Conservation (phyloP, 2,797 vertebrate species). For the Morus bassanus region DNA sequence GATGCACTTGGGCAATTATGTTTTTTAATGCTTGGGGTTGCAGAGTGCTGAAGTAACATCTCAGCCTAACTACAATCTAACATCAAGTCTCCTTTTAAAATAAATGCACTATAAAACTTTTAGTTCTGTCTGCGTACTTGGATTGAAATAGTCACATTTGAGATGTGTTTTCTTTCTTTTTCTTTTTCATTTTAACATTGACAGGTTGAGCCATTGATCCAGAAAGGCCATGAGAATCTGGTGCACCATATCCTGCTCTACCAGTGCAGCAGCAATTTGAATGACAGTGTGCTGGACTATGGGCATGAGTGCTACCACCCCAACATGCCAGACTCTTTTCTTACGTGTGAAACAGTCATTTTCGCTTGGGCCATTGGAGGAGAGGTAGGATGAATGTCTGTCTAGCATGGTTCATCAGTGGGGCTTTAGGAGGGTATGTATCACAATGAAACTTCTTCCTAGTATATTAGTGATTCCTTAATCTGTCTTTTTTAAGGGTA, state of each 20-base stretch:
- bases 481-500: not conserved
- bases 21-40: not conserved
- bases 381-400: slow-evolving; percentile 75
- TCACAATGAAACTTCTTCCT: not conserved
- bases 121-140: not conserved
- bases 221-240: slow-evolving; percentile 83
- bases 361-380: slow-evolving; percentile 89
- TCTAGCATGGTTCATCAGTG: not conserved
- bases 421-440: not conserved
- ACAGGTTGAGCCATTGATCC: slow-evolving; percentile 85
- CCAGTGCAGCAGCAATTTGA: slow-evolving; percentile 82
- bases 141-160: not conserved
- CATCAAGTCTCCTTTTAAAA: not conserved
- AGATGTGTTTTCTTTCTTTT: not conserved
- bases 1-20: not conserved
- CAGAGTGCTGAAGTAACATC: not conserved
- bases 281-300: slow-evolving; percentile 75
- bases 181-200: not conserved
- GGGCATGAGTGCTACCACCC: slow-evolving; percentile 88
- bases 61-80: not conserved
- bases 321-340: slow-evolving; percentile 87
- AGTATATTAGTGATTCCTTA: not conserved
- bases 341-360: slow-evolving; percentile 84
- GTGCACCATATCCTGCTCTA: slow-evolving; percentile 88
- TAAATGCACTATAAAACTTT: not conserved